Percentiles rank a stretch among this genome's conserved stretches.
These are phyloP conservation scores for Conus ventricosus DNA, from an alignment of 1,140 invertebrate species.

Conservation along the genomic window DNA sequence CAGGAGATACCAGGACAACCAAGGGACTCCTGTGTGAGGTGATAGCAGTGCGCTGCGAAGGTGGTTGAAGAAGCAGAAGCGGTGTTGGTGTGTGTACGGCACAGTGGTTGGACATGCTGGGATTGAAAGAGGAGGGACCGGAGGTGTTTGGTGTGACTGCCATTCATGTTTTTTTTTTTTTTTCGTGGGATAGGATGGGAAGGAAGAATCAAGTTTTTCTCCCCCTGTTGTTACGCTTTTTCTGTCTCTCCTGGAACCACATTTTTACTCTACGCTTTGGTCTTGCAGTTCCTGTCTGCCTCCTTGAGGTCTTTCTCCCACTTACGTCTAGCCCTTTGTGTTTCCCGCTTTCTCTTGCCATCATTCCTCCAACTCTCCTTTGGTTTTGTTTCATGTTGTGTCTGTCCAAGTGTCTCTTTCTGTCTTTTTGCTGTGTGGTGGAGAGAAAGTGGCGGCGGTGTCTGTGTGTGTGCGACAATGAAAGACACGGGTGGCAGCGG, in stretches of 20 bases:
- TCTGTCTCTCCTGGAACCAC: neutral
- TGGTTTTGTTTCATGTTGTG: neutral
- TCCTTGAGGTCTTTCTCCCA: neutral
- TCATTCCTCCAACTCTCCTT: neutral
- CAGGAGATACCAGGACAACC: no score
- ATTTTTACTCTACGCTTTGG: neutral
- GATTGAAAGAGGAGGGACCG: neutral
- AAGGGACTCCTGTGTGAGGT: no score
- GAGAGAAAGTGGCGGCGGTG: no score
- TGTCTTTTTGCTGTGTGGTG: neutral
- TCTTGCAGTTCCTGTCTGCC: neutral
- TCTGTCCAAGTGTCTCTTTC: neutral
- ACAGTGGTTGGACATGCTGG: neutral
- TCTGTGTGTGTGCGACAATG: no score
- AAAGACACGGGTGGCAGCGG: no score
- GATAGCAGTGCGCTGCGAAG: no score
- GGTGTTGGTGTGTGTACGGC: neutral
- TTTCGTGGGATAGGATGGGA: neutral
- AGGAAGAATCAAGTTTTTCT: no score
- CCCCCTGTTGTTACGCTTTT: no score
- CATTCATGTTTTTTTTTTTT: neutral
- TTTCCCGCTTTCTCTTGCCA: neutral
- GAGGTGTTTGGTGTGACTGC: neutral
- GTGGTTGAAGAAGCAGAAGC: no score
- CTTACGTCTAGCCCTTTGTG: no score